Conservation (phyloP, 2,113 vertebrate species). For the Varanus komodoensis region DNA sequence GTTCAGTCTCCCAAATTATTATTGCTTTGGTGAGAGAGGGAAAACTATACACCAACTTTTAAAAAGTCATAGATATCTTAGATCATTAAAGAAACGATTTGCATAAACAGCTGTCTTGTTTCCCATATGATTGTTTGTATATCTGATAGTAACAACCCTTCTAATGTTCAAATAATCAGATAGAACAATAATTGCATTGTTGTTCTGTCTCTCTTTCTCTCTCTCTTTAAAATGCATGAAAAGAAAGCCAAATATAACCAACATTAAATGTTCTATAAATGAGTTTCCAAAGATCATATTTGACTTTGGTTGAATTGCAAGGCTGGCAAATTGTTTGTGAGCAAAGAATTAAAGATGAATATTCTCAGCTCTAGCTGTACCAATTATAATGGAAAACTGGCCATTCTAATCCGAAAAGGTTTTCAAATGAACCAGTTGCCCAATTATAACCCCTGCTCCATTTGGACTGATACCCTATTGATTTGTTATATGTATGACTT, state of each 20-base stretch:
- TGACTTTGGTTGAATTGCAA: background rate
- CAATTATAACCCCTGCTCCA: conserved; percentile 8
- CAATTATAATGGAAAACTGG: background rate
- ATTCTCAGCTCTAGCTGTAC: background rate
- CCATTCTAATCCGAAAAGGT: background rate
- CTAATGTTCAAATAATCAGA: conserved; percentile 11
- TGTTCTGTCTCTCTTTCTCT: background rate
- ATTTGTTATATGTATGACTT: conserved; percentile 14
- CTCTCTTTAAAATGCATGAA: background rate
- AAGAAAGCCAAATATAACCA: background rate
- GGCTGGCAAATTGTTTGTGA: conserved; percentile 1
- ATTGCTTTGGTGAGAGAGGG: background rate
- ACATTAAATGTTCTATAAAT: background rate
- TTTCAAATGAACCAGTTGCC: background rate
- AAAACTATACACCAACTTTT: conserved; percentile 3
- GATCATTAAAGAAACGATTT: background rate
- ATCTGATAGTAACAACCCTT: background rate
- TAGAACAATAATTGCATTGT: background rate
- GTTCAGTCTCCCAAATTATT: conserved; percentile 19
- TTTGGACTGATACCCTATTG: background rate
- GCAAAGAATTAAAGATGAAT: conserved; percentile 6
- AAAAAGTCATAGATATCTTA: conserved; percentile 14
- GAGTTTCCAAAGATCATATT: background rate
- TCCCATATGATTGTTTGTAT: background rate
- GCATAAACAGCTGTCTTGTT: conserved; percentile 1